Base-by-base conservation (phyloP, 2,888 invertebrate genomes). In the Pocota personata region DNA sequence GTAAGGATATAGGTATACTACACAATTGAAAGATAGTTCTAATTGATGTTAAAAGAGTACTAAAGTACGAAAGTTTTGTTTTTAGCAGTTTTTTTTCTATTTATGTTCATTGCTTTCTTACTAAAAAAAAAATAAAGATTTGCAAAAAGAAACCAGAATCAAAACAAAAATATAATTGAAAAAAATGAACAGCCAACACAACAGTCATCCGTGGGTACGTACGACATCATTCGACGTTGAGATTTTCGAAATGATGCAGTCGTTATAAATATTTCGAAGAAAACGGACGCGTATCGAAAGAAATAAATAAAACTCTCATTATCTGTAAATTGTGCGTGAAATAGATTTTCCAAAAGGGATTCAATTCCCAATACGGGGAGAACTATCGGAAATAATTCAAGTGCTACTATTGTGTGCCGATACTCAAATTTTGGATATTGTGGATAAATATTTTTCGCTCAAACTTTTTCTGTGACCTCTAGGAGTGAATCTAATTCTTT, bases 191-290 rank as follows among this genome's bases (percentile, higher is more conserved):
- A 69, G 43, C 69, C 50, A 64, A 64, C 62, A 73, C 67, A 69
- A 64, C 55, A 32, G 78, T 14, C 58, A 37, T 58, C 16, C 50
- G 8, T 16, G 48, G 52, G 19, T 73, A 8, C 69, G 19, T 73
- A 8, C 69, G 69, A 64, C 62, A 78, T 72, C 55, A 57, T 60
- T 82, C 48, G 64, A 12, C 50, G 76, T 67, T 67, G 58, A 75
- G 58, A 72, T 82, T 76, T 86, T 86, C 72, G 82, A 82, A 82
- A 82, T 75, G 77, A 48, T 80, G 82, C 86, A 86, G 86, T 86
- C 82, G 76, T 72, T 30, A 57, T 72, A 67, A 73, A 77, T 62
- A 86, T 62, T 86, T 86, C 86, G 82, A 72, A 35, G 72, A 82
- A 82, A 72, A 72, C 86, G 82, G 86, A 72, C 72, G 82, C 32